These are phyloP conservation scores for Drosophila malerkotliana DNA, from an alignment of 1,140 invertebrate genomes.

Conservation along the genomic window DNA sequence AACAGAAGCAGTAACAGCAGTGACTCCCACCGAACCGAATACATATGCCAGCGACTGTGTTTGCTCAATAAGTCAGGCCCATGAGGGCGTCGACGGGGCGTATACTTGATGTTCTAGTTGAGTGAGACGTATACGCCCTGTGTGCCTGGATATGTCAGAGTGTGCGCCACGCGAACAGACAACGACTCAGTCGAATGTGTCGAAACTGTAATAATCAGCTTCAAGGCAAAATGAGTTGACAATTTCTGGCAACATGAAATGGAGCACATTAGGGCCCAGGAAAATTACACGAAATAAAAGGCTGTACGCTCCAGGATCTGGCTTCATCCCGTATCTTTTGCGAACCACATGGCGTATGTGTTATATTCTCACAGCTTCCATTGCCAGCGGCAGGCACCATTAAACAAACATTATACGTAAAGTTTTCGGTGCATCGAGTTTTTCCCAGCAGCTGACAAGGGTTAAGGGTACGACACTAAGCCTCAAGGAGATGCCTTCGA, in stretches of 20 bases:
- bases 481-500: constrained; percentile 34
- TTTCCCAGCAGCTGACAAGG: constrained; percentile 37
- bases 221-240: constrained; percentile 62
- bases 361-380: constrained; percentile 56
- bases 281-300: not conserved
- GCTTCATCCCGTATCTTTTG: not conserved
- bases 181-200: constrained; percentile 65
- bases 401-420: constrained; percentile 66
- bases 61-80: constrained; percentile 32
- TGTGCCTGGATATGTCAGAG: constrained; percentile 8
- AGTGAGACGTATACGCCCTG: constrained; percentile 25
- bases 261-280: constrained; percentile 8
- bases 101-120: constrained; percentile 61
- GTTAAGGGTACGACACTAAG: constrained; percentile 33
- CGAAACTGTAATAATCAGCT: constrained; percentile 74
- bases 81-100: constrained; percentile 41
- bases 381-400: constrained; percentile 31
- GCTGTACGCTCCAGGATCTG: not conserved
- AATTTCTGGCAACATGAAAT: constrained; percentile 21
- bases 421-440: constrained; percentile 46
- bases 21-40: constrained; percentile 3
- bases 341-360: constrained; percentile 60
- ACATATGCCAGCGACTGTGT: constrained; percentile 34
- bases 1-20: constrained; percentile 12
- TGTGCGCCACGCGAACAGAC: constrained; percentile 21